Evolutionary conservation across 2,113 vertebrate genomes (phyloP).

Genomic region (Elgaria multicarinata): DNA sequence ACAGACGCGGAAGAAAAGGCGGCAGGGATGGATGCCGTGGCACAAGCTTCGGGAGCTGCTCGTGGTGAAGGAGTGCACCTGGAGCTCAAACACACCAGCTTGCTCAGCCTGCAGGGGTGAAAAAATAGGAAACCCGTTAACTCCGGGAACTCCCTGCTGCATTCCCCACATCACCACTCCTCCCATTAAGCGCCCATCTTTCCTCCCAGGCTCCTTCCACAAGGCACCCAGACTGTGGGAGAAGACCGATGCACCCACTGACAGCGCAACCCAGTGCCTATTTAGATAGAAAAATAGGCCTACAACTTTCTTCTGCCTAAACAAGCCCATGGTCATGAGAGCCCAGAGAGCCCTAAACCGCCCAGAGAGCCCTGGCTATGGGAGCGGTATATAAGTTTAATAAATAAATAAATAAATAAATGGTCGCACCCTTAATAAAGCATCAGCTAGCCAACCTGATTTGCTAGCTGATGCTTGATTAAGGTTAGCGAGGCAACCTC

Average conservation of each 20-base stretch:
- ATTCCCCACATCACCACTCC: background rate
- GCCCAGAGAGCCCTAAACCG: no score
- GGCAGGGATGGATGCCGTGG: constrained; percentile 73
- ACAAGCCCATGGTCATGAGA: no score
- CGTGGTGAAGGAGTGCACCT: constrained; percentile 82
- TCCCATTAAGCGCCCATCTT: background rate
- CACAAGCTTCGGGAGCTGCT: constrained; percentile 69
- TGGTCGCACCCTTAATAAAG: background rate
- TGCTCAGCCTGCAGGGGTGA: constrained; percentile 69
- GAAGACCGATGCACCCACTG: no score
- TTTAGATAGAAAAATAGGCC: no score
- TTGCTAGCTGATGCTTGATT: no score
- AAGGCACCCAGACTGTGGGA: background rate
- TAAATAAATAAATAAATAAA: no score
- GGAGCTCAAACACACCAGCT: constrained; percentile 88
- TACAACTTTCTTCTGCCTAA: no score
- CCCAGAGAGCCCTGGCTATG: no score
- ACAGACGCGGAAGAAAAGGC: constrained; percentile 88
- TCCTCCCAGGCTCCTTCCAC: background rate
- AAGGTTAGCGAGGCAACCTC: no score
- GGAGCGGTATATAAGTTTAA: no score
- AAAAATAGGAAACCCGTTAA: background rate
- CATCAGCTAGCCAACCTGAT: background rate
- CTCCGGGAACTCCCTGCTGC: accelerated
- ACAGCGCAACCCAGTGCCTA: no score